Evolutionary conservation across 2,113 vertebrate species (phyloP).

Genomic region (Nanger granti): DNA sequence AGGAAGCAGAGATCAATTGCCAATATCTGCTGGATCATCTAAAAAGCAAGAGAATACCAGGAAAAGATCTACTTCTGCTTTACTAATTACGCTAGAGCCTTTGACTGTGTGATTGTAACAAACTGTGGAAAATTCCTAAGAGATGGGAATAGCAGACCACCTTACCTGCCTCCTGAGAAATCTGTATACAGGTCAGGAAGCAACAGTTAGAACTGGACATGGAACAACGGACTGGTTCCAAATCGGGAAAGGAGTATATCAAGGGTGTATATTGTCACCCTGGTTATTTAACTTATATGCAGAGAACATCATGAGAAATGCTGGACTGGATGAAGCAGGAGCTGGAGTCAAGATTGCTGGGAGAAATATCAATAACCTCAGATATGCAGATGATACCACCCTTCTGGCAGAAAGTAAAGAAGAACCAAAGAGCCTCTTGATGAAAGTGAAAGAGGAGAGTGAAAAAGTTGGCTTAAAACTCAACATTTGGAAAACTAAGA

Average conservation of each 20-base stretch:
- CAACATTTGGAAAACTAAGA: background rate
- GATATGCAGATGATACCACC: background rate
- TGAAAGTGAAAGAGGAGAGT: background rate
- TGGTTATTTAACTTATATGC: background rate
- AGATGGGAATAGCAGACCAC: background rate
- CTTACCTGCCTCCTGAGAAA: background rate
- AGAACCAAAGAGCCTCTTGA: background rate
- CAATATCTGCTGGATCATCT: background rate
- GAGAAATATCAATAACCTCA: background rate
- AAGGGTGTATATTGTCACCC: background rate
- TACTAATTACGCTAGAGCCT: background rate
- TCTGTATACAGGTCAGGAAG: background rate
- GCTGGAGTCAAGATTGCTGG: background rate
- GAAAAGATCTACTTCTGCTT: background rate
- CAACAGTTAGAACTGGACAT: background rate
- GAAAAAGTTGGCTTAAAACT: background rate
- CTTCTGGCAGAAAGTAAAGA: background rate
- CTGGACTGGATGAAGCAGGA: background rate
- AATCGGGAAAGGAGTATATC: background rate
- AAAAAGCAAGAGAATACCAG: background rate
- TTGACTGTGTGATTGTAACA: background rate
- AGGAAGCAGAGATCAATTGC: background rate
- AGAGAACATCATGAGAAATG: background rate
- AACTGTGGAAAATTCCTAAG: background rate
- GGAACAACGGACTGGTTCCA: background rate